Percentiles rank a stretch among this genome's conserved stretches.
Conservation (phyloP, 2,113 vertebrate genomes). For the Cyprinodon variegatus region DNA sequence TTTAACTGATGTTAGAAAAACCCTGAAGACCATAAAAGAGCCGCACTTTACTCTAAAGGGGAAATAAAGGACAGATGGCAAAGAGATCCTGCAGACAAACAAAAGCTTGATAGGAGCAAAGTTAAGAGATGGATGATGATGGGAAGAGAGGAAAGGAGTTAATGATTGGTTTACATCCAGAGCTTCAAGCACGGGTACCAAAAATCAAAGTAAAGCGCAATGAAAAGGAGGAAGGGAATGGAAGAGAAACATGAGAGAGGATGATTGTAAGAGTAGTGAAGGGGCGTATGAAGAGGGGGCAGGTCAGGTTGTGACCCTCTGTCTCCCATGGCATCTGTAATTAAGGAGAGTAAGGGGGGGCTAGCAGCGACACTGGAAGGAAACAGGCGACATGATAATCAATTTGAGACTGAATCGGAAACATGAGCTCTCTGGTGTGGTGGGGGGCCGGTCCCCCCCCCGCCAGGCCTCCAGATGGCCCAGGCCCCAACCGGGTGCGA, state of each 20-base stretch:
- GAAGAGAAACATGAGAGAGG: neutral
- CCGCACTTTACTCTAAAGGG: constrained; percentile 26
- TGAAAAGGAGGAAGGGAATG: neutral
- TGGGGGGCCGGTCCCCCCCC: constrained; percentile 45
- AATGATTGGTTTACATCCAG: constrained; percentile 49
- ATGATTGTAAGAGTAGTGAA: neutral
- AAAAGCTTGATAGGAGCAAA: constrained; percentile 44
- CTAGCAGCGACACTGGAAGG: constrained; percentile 52
- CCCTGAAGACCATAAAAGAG: constrained; percentile 9
- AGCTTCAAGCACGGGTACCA: constrained; percentile 7
- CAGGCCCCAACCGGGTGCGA: constrained; percentile 53
- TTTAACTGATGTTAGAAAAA: constrained; percentile 12
- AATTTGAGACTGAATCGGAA: constrained; percentile 78
- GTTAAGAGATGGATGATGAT: constrained; percentile 52
- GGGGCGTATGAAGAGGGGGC: constrained; percentile 20
- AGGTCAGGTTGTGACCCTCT: constrained; percentile 61
- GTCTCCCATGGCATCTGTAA: constrained; percentile 67
- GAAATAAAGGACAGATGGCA: constrained; percentile 57
- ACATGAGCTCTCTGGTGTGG: constrained; percentile 58
- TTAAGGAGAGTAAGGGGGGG: constrained; percentile 34
- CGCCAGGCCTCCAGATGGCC: constrained; percentile 76
- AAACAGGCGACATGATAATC: constrained; percentile 79
- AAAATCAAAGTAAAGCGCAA: neutral
- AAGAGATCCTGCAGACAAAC: constrained; percentile 32
- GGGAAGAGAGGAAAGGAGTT: constrained; percentile 41